Evolutionary conservation across 2,797 vertebrate species (phyloP).

Genomic region (Corythornis leucogaster): DNA sequence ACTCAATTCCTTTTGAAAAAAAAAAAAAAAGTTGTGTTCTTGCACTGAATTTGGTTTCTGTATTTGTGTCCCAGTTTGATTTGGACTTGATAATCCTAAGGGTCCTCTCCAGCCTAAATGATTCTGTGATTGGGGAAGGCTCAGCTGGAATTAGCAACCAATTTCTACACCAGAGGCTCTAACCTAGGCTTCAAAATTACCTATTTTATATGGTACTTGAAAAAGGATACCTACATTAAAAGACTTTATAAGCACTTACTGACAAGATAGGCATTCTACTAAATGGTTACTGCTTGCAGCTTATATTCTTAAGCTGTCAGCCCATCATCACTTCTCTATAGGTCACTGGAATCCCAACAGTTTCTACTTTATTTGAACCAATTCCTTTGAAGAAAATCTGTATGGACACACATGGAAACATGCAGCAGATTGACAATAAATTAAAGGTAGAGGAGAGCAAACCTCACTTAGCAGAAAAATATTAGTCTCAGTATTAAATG

Average conservation of each 20-base stretch:
- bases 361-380: not conserved
- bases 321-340: not conserved
- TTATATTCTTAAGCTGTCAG: not conserved
- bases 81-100: not conserved
- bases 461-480: not conserved
- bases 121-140: not conserved
- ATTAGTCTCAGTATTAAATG: not conserved
- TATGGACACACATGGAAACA: not conserved
- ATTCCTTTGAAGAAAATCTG: not conserved
- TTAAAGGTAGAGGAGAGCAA: not conserved
- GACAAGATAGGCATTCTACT: not conserved
- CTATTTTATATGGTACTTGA: not conserved
- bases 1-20: not conserved
- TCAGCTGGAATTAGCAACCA: not conserved
- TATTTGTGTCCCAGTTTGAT: not conserved
- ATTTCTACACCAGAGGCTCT: not conserved
- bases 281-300: not conserved
- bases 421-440: not conserved
- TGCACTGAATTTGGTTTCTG: not conserved
- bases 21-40: not conserved
- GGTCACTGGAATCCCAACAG: not conserved
- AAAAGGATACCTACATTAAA: not conserved
- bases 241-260: not conserved
- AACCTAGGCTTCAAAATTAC: not conserved
- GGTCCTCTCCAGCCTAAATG: not conserved